Base-by-base conservation (phyloP, 2,797 vertebrate genomes). In the Pipistrellus nathusii region DNA sequence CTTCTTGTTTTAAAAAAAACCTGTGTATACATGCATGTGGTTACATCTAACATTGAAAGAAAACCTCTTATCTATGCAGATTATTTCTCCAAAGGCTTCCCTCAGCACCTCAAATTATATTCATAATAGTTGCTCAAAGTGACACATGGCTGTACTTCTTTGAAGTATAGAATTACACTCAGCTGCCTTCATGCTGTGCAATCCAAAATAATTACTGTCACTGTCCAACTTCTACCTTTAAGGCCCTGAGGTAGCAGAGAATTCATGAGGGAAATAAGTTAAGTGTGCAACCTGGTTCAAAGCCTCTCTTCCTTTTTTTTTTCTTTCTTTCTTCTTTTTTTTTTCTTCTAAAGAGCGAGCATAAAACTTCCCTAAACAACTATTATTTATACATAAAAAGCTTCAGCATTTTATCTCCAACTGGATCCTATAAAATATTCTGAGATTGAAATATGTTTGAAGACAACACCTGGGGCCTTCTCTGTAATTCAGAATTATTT, bases 171-270 rank as follows among this genome's bases (percentile, higher is more conserved):
- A 82, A 90, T 94, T 86, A 44, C 59, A 76, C 76, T 76, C 83
- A 73, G 46, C 48, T 68, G 85, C 91, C 95, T 96, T 92, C 85
- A 35, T 44, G 48, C 69, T 64, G 53, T n/a, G 44, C 71, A 27
- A 69, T 91, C 94, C 75, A 84, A 72, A 95, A 77, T 96, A 92
- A 96, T 97, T 95, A 95, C 48, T 13, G 21, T 95, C 92, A 81
- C 9, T 0, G 6, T 88, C 88, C 12, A 30, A 1, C 53, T 88
- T 92, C 75, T 93, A 66, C 85, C 11, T 93, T 64, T 46, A 92
- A 93, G 41, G 77, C 91, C 86, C 35, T 84, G 64, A 96, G 71
- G 80, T 85, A 95, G 89, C 38, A 72, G 66, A 84, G 72, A 94
- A 96, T 84, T 93, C 94, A 93, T 32, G 73, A 88, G 88, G 59